phyloP scores from a whole-genome alignment of 2,797 vertebrate species.

The Orientallactaga sibirica region DNA sequence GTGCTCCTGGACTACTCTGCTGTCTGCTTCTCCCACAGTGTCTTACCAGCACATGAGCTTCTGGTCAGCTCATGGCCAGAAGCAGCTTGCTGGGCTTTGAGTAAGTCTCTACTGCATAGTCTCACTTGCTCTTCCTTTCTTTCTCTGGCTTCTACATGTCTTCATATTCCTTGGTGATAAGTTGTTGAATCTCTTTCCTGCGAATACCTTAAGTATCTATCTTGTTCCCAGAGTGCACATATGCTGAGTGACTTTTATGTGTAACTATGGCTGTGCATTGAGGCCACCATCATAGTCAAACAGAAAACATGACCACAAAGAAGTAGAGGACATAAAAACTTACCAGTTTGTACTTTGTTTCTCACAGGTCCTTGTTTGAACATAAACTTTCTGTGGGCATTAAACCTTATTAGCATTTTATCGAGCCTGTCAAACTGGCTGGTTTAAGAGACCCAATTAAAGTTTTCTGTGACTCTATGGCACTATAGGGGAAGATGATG shows the following conservation, averaged over 20 bases:
- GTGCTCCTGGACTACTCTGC: neutral
- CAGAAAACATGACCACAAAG: neutral
- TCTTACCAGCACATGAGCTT: neutral
- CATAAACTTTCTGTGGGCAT: neutral
- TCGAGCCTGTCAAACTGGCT: neutral
- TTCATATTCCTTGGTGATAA: slow-evolving; percentile 16
- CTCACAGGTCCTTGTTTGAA: neutral
- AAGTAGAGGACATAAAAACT: neutral
- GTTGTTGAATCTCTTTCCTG: neutral
- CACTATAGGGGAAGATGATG: neutral
- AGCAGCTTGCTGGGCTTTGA: no score
- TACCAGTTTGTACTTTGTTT: neutral
- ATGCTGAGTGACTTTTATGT: neutral
- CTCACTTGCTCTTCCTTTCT: neutral
- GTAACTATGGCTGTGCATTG: neutral
- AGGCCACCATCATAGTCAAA: neutral
- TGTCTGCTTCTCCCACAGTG: neutral
- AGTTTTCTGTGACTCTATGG: neutral
- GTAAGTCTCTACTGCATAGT: neutral
- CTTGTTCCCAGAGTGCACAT: neutral
- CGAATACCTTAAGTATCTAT: neutral
- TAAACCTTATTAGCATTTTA: neutral
- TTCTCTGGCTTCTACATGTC: neutral
- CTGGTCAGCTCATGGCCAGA: neutral
- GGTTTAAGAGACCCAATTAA: neutral